phyloP scores from a whole-genome alignment of 2,888 invertebrate genomes.

The Drosophila pseudotalamancana region DNA sequence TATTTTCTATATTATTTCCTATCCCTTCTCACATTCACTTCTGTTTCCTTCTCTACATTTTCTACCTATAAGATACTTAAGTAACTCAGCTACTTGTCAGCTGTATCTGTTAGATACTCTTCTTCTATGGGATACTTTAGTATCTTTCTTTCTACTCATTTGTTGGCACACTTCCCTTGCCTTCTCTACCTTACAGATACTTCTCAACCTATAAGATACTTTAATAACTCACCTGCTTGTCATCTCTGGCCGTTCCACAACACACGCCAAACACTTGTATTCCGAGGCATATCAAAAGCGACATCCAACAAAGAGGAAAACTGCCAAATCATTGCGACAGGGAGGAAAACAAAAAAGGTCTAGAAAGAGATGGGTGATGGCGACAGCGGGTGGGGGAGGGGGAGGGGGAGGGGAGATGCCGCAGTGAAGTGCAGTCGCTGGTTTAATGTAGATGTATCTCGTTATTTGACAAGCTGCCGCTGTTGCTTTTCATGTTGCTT shows the following conservation, averaged over 20 bases:
- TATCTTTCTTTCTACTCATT: neutral
- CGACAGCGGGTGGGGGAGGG: neutral
- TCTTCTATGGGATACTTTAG: no score
- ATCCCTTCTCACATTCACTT: no score
- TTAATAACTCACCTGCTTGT: neutral
- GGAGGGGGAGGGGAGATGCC: neutral
- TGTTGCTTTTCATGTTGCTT: slow-evolving; percentile 56
- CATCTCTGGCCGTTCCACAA: slow-evolving; percentile 14
- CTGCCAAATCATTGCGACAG: slow-evolving; percentile 50
- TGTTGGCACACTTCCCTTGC: neutral
- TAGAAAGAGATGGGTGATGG: neutral
- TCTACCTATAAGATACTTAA: neutral
- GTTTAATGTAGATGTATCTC: slow-evolving; percentile 46
- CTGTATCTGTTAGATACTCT: no score
- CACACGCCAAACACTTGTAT: slow-evolving; percentile 43
- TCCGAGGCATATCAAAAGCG: slow-evolving; percentile 20
- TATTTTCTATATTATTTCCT: no score
- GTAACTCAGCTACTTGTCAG: no score
- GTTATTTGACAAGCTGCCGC: slow-evolving; percentile 63
- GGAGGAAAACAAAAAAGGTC: neutral
- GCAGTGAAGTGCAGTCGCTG: slow-evolving; percentile 16
- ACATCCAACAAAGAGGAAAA: slow-evolving; percentile 35
- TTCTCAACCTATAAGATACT: neutral
- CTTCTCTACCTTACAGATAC: no score
- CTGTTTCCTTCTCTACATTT: no score